Evolutionary conservation across 1,140 invertebrate species (phyloP).

Genomic region (Caerostris darwini): DNA sequence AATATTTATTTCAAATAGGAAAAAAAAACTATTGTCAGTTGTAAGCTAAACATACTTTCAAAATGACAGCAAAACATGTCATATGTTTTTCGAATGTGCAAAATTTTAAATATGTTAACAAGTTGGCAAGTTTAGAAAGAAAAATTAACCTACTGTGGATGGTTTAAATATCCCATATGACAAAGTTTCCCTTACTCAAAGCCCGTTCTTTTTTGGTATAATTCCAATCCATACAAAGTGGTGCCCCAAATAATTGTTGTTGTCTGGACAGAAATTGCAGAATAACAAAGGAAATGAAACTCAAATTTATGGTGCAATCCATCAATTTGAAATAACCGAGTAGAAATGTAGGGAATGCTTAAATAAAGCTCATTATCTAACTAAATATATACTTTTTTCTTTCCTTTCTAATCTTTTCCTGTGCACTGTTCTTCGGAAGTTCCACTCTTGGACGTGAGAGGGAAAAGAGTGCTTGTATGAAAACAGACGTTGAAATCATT

Average conservation of each 20-base stretch:
- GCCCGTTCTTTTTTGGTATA: too few relatives aligned
- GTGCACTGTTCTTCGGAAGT: background rate
- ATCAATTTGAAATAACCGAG: slow-evolving; percentile 2
- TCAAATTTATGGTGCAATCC: slow-evolving; percentile 1
- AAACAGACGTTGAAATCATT: slow-evolving; percentile 74
- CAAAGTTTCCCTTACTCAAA: too few relatives aligned
- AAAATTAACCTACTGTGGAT: too few relatives aligned
- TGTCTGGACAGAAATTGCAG: too few relatives aligned
- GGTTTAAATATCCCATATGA: too few relatives aligned
- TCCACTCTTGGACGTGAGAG: background rate
- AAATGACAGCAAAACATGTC: too few relatives aligned
- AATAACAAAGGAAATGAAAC: background rate
- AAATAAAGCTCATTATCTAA: background rate
- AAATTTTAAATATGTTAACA: too few relatives aligned
- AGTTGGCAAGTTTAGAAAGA: too few relatives aligned
- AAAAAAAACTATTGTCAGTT: too few relatives aligned
- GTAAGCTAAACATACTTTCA: too few relatives aligned
- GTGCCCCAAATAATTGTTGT: background rate
- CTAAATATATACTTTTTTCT: background rate
- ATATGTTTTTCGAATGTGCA: too few relatives aligned
- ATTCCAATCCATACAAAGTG: background rate
- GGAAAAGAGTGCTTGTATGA: slow-evolving; percentile 34
- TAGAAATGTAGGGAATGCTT: background rate
- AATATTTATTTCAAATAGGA: too few relatives aligned
- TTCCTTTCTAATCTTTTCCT: background rate